phyloP scores from a whole-genome alignment of 2,888 invertebrate species.

The Apantesis nais region DNA sequence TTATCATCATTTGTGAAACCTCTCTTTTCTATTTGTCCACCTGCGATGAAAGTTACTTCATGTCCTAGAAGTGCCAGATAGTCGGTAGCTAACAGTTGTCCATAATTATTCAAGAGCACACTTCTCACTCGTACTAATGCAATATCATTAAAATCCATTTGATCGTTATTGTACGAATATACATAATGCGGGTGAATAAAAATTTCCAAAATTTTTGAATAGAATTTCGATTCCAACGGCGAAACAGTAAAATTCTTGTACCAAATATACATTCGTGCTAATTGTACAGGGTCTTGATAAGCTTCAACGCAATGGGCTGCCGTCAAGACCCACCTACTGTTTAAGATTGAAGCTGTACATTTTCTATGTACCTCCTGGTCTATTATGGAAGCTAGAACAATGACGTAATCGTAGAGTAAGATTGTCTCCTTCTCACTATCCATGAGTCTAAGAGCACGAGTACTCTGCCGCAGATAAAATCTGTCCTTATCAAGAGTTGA shows the following conservation, averaged over 20 bases:
- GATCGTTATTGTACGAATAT: conserved; percentile 9
- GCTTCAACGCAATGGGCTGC: conserved; percentile 11
- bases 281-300: neutral
- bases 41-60: conserved; percentile 3
- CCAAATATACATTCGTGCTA: conserved; percentile 3
- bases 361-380: neutral
- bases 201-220: conserved; percentile 1
- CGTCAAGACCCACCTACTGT: conserved; percentile 6
- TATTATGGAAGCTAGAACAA: conserved; percentile 4
- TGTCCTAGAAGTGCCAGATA: neutral
- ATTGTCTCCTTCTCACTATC: neutral
- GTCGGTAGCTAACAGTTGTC: conserved; percentile 9
- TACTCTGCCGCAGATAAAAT: neutral
- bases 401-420: conserved; percentile 3
- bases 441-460: neutral
- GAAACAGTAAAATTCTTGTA: conserved; percentile 11
- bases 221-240: neutral
- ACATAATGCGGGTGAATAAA: conserved; percentile 8
- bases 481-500: neutral
- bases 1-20: neutral
- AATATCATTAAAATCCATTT: conserved; percentile 12
- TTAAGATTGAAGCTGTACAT: conserved; percentile 10
- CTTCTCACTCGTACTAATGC: neutral
- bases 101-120: neutral
- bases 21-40: neutral